Percentiles rank a stretch among this genome's conserved stretches.
phyloP scores from a whole-genome alignment of 2,113 vertebrate genomes.

The Typhlomys cinereus region DNA sequence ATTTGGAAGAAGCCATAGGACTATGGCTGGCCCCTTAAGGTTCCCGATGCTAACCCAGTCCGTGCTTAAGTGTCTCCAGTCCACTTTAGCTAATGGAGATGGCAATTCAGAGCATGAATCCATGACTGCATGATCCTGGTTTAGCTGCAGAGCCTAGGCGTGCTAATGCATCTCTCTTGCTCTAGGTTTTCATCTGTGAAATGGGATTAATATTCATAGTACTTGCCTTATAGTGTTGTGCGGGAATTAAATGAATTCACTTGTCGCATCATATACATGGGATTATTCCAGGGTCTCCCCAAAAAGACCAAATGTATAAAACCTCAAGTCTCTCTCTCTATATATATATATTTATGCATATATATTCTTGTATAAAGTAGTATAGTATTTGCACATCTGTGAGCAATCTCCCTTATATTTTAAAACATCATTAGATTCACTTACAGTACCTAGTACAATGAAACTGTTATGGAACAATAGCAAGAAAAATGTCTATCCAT shows the following conservation, averaged over 20 bases:
- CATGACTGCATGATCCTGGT: neutral
- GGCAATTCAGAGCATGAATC: neutral
- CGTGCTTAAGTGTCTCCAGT: neutral
- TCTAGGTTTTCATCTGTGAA: neutral
- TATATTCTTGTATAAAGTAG: neutral
- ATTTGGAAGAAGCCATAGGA: no score
- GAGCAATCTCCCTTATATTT: neutral
- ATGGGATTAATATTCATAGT: neutral
- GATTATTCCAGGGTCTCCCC: neutral
- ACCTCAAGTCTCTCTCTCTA: neutral
- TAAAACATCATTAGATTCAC: neutral
- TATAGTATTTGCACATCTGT: neutral
- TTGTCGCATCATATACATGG: neutral
- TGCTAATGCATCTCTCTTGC: neutral
- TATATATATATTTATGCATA: no score
- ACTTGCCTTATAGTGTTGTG: neutral
- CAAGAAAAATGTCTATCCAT: neutral
- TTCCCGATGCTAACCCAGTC: neutral
- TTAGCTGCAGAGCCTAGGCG: neutral
- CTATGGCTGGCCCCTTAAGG: no score
- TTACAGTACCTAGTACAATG: neutral
- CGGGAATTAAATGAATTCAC: neutral
- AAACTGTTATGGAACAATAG: neutral
- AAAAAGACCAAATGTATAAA: neutral
- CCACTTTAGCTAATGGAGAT: accelerated